Percentiles rank a stretch among this genome's conserved stretches.
phyloP scores from a whole-genome alignment of 2,113 vertebrate species.

The Eudyptes chrysolophus region DNA sequence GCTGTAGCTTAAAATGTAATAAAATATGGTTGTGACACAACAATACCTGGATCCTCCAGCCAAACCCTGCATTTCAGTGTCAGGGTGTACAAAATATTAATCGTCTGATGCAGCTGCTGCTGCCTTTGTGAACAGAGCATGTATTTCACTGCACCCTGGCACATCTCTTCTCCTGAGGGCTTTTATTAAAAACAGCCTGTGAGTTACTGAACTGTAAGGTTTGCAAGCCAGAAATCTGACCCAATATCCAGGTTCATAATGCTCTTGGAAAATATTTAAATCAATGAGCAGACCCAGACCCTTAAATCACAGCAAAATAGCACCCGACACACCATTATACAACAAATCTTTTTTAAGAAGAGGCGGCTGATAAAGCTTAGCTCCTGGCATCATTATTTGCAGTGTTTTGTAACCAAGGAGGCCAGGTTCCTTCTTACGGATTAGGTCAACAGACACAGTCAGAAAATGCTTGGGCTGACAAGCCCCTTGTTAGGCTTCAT shows the following conservation, averaged over 20 bases:
- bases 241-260: slow-evolving; percentile 30
- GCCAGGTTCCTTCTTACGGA: neutral
- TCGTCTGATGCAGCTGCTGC: neutral
- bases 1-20: neutral
- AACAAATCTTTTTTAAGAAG: slow-evolving; percentile 58
- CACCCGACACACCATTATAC: neutral
- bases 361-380: slow-evolving; percentile 56
- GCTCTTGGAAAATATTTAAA: slow-evolving; percentile 50
- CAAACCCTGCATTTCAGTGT: slow-evolving; percentile 3
- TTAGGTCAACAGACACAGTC: neutral
- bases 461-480: neutral
- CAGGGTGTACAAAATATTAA: slow-evolving; percentile 26
- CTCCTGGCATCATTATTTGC: slow-evolving; percentile 44
- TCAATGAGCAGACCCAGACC: neutral
- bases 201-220: slow-evolving; percentile 44
- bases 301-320: slow-evolving; percentile 37
- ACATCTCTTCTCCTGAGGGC: slow-evolving; percentile 17
- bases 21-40: slow-evolving; percentile 6
- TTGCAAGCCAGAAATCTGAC: slow-evolving; percentile 32
- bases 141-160: slow-evolving; percentile 42
- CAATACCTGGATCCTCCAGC: neutral
- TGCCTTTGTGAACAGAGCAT: neutral
- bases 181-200: slow-evolving; percentile 49
- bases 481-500: neutral
- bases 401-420: slow-evolving; percentile 47